Conservation (phyloP, 2,888 invertebrate species). For the Eupithecia inturbata region DNA sequence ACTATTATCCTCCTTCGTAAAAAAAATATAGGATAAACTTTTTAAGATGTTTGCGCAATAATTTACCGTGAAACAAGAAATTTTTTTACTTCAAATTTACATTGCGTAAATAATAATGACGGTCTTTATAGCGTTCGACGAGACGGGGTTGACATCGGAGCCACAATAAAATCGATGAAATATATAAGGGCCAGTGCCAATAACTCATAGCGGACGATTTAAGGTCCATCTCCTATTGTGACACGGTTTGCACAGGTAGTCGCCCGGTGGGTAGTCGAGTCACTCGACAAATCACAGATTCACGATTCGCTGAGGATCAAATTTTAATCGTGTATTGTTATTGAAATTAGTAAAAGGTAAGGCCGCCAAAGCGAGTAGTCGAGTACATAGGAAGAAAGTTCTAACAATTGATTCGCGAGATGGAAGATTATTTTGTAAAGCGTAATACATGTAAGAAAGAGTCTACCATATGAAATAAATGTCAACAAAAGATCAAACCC, state of each 20-base stretch:
- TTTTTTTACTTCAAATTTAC: slow-evolving; percentile 44
- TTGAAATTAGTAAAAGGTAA: slow-evolving; percentile 45
- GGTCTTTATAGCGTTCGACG: slow-evolving; percentile 74
- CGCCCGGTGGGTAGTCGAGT: slow-evolving; percentile 60
- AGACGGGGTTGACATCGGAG: slow-evolving; percentile 82
- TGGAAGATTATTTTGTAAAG: slow-evolving; percentile 2
- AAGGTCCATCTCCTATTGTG: slow-evolving; percentile 64
- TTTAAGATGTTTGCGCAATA: slow-evolving; percentile 50
- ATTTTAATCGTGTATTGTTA: slow-evolving; percentile 54
- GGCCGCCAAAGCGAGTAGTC: not conserved
- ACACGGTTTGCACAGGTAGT: slow-evolving; percentile 74
- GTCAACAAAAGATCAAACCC: not conserved
- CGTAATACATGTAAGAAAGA: too few species aligned
- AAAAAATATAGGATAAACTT: slow-evolving; percentile 37
- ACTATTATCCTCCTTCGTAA: slow-evolving; percentile 21
- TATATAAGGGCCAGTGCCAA: slow-evolving; percentile 74
- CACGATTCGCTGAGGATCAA: slow-evolving; percentile 49
- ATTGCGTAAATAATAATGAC: slow-evolving; percentile 70
- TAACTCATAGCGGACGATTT: slow-evolving; percentile 72
- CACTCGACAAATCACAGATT: slow-evolving; percentile 49
- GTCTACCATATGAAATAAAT: not conserved
- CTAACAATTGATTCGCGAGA: not conserved
- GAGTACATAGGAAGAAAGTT: not conserved
- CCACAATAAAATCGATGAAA: slow-evolving; percentile 84
- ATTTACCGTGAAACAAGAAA: slow-evolving; percentile 63